Base-by-base conservation (phyloP, 1,140 invertebrate genomes). In the Triops longicaudatus region DNA sequence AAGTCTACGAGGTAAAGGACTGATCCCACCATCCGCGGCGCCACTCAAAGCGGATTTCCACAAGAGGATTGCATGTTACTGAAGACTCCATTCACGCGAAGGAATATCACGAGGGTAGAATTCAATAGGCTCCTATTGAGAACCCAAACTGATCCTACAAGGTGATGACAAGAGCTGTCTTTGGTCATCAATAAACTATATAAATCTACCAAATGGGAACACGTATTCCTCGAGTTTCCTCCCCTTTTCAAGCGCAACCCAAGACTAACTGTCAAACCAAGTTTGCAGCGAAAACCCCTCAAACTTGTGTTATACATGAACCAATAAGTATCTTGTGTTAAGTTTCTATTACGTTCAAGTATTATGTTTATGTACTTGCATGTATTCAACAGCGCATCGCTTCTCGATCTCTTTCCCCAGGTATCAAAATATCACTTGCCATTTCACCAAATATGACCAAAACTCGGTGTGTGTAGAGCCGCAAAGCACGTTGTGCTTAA, bases 101-200 rank as follows among this genome's bases (percentile, higher is more conserved):
- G 43, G 11, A 12, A 5, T 17, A 44, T 5, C 43, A 44, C 11
- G 43, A 22, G 22, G 50, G 50, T 63, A 0, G n/a, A 63, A 63
- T 63, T 63, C 3, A 63, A 63, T 63, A 63, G 50, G 22, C 6
- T 22, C 50, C 50, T 63, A 63, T 63, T 63, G 50, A 63, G 50
- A 22, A 17, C 50, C 50, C 50, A 63, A 63, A 63, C 50, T 17
- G 50, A 63, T n/a, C 50, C 50, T 63, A 63, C 50, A 63, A 63
- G 50, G 50, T 63, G 50, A 63, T 63, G 50, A 63, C 50, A 63
- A 63, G 50, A 63, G 50, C 50, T 63, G 50, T 63, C 50, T 63
- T 63, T 63, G 22, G 50, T 63, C 50, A 63, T 63, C 50, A 63
- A 63, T 63, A 63, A 63, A 63, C 1, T 22, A 5, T 22, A 17